Conservation (phyloP, 2,113 vertebrate genomes). For the Gorilla gorilla region DNA sequence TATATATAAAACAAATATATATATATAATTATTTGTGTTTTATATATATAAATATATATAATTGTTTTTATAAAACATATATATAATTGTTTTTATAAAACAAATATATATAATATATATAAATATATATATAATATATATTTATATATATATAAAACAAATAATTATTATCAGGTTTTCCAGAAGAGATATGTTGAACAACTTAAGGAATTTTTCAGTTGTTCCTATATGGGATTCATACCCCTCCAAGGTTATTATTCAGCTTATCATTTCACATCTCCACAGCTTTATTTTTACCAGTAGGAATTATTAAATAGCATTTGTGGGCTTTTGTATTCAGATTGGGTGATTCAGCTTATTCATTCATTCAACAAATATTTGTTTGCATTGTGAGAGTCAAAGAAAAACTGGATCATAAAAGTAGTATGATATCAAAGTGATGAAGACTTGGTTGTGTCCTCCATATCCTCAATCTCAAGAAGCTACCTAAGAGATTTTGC, state of each 20-base stretch:
- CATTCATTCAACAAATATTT: constrained; percentile 12
- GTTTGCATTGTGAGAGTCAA: background rate
- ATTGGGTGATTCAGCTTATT: background rate
- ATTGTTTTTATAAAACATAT: too few species aligned
- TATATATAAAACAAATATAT: background rate
- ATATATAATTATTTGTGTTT: background rate
- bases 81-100: too few species aligned
- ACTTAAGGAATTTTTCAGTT: background rate
- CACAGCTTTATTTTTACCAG: background rate
- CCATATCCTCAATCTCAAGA: constrained; percentile 2
- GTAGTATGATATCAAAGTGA: background rate
- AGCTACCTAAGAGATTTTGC: background rate
- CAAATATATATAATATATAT: too few species aligned
- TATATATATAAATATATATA: too few species aligned
- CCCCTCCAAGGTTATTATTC: background rate
- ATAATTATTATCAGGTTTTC: too few species aligned
- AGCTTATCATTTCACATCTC: background rate
- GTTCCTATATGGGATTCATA: background rate
- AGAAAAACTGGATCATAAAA: background rate
- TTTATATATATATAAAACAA: background rate
- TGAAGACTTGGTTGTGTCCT: background rate
- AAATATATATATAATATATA: background rate
- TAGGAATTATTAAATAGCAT: background rate
- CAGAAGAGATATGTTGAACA: background rate
- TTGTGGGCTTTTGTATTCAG: background rate